Evolutionary conservation across 2,888 invertebrate genomes (phyloP), one percentile per base, ranked within the genome.

Genomic region (Acanthopleura granulata): DNA sequence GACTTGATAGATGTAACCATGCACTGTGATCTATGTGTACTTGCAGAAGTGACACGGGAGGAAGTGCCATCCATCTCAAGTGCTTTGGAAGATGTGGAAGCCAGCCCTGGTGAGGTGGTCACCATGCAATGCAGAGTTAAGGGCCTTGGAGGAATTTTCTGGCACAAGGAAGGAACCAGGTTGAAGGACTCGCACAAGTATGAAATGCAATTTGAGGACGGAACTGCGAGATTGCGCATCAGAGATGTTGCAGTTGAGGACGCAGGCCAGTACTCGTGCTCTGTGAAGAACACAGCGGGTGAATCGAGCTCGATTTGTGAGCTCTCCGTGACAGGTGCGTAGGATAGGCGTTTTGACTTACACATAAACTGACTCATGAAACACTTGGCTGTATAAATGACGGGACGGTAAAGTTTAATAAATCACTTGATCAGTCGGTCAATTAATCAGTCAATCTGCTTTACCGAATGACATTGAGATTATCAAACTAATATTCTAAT

Each of bases 141-240:
- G 16, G 82, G 81, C 3, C 81, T 82, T 0, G 77, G 79, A n/a
- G 78, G 73, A n/a, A 80, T 85, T 61, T 72, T 75, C 18, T 87
- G 87, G 87, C 84, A 83, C 77, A 85, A 84, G 74, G 85, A 86
- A 71, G 85, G 83, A 1, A 76, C 81, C 40, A 76, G 71, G 15
- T 4, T 71, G 22, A 49, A 40, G n/a, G 49, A 49, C 4, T 71
- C 49, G 4, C 18, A 16, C 18, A 71, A 49, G 18, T 71, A 22
- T 27, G 15, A 18, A 49, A 18, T 71, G 50, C 1, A 22, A 11
- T 66, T 62, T 18, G 50, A 50, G 22, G 57, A 62, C 3, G 49
- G 16, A 18, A 6, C n/a, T 25, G 74, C 74, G 15, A 30, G 51
- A 22, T 50, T 74, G 49, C 18, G 15, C 30, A 74, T 74, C 16